Evolutionary conservation across 2,797 vertebrate species (phyloP), one percentile per base, ranked within the genome.

Genomic region (Microhierax caerulescens): DNA sequence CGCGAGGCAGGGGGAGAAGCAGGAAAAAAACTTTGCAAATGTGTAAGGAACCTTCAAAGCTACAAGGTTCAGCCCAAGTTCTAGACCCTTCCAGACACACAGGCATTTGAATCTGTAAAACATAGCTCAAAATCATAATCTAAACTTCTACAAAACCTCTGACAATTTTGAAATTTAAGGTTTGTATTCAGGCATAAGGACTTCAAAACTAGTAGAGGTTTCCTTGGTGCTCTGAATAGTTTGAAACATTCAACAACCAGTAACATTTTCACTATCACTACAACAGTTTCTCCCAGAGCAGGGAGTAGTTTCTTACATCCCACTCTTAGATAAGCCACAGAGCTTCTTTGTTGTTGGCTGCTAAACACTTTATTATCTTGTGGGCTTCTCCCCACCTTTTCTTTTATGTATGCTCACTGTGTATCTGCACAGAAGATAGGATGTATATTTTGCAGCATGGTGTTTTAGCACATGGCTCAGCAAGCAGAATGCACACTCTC

Each of bases 401-500:
- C 59, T 50, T 78, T 93, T 86, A 36, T 7, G 22, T 14, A 53
- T 2, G 2, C 54, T 81, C 24, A 5, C 80, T 15, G 67, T 41
- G 54, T 56, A 47, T 28, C 76, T 79, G 63, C 64, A 67, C 53
- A 74, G 54, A 92, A 28, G 56, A 53, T 2, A 24, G 34, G 37
- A 63, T 67, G 67, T 36, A 4, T 88, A 76, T 93, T 95, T 90
- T 87, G 48, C 74, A 86, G 67, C 5, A 0, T 45, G 39, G 76
- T 88, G 54, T 59, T 95, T 85, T 39, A 93, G 83, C 60, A 84
- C 85, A 25, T 16, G 25, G 83, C 91, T 88, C 96, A 94, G 85
- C 76, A 76, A 45, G 80, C 59, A 79, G 59, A 75, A 61, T 3
- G 12, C 63, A 70, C 1, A 0, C 56, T 90, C 76, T 79, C 27